phyloP scores from a whole-genome alignment of 2,888 invertebrate species.

The Ametastegia equiseti region DNA sequence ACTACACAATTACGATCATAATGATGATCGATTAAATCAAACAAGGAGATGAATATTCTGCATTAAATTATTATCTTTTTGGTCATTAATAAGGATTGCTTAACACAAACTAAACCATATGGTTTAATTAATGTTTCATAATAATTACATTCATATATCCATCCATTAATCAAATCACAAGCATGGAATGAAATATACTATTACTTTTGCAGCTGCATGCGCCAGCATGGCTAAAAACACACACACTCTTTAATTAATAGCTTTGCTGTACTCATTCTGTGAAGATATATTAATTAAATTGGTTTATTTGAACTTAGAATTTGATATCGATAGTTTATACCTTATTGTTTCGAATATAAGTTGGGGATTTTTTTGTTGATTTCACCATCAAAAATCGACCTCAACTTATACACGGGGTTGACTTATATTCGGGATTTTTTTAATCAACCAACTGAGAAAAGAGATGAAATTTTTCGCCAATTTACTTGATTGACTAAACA shows the following conservation, averaged over 20 bases:
- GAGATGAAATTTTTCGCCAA: too few relatives aligned
- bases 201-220: constrained; percentile 56
- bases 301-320: background rate
- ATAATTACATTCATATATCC: background rate
- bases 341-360: too few relatives aligned
- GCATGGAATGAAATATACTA: constrained; percentile 20
- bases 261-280: constrained; percentile 21
- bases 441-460: too few relatives aligned
- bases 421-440: too few relatives aligned
- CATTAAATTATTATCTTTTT: background rate
- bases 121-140: background rate
- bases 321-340: constrained; percentile 12
- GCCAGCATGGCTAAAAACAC: constrained; percentile 57
- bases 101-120: background rate
- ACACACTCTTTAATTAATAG: constrained; percentile 25
- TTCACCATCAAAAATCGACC: too few relatives aligned
- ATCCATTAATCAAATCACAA: constrained; percentile 8
- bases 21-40: background rate
- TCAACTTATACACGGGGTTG: too few relatives aligned
- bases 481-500: too few relatives aligned
- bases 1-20: background rate
- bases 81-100: background rate
- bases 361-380: too few relatives aligned
- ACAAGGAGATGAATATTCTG: background rate
- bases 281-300: background rate